Percentiles rank a stretch among this genome's conserved stretches.
These are phyloP conservation scores for Pionites leucogaster DNA, from an alignment of 2,113 vertebrate genomes.

Conservation along the genomic window DNA sequence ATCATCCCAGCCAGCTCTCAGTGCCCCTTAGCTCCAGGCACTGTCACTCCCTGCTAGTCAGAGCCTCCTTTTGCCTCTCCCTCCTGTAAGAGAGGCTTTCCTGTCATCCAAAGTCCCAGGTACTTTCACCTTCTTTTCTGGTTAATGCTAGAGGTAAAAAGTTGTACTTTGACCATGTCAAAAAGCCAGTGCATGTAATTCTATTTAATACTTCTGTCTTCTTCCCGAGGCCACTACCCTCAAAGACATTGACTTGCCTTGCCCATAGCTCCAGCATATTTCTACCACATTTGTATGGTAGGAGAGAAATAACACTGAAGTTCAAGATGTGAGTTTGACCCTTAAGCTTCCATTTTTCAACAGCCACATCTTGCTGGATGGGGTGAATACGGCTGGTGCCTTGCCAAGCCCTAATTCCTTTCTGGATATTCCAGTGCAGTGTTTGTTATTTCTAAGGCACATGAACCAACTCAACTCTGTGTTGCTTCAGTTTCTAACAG, in stretches of 20 bases:
- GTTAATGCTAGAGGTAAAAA: neutral
- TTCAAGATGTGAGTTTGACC: neutral
- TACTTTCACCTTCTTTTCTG: neutral
- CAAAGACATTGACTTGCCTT: neutral
- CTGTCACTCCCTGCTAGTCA: neutral
- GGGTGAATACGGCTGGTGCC: neutral
- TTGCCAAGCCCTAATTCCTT: neutral
- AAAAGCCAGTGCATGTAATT: neutral
- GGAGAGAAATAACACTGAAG: neutral
- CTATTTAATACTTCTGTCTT: neutral
- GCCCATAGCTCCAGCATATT: neutral
- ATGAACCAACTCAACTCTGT: neutral
- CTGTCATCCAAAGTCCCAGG: neutral
- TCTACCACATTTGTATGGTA: rapidly evolving
- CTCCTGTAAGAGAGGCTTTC: neutral
- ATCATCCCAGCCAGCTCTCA: neutral
- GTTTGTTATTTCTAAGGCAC: neutral
- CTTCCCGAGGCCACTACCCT: rapidly evolving
- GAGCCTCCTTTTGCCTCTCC: neutral
- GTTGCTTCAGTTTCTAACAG: neutral
- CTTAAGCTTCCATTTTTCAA: neutral
- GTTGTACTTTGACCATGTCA: neutral
- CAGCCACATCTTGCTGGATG: neutral
- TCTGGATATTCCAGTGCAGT: neutral
- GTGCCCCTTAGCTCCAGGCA: neutral